Evolutionary conservation across 2,797 vertebrate genomes (phyloP), one percentile per base, ranked within the genome.

Genomic region (Myotis planiceps): DNA sequence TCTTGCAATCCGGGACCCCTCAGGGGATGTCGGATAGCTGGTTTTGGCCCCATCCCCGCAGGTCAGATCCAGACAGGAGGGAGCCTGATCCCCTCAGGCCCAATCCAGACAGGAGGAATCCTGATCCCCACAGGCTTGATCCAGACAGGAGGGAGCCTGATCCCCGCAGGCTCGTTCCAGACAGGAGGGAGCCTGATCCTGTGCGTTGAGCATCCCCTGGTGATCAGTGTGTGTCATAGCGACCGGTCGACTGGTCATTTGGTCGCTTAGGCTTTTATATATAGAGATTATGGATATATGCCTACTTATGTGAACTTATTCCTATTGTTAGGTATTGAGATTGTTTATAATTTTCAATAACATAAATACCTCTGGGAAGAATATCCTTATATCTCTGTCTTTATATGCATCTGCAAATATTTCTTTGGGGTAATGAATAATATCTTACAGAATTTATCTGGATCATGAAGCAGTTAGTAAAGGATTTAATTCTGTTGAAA

Each of bases 401-500:
- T 51, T 75, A 27, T 92, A 51, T 94, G 19, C 6, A 69, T 85
- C 27, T 81, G 25, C 68, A 55, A 15, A 8, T 88, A 69, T 81
- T 80, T 75, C 12, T 76, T 68, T 34, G 29, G 74, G 39, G 32
- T 89, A 39, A 47, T 66, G 10, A 76, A 72, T 71, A 78, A 4
- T 39, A 37, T 29, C 19, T 85, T 76, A 60, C 5, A 93, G 76
- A 69, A 47, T 39, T 88, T 15, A 53, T 49, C 39, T 96, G 21
- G n/a, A 3, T 68, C 21, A 53, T 83, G 21, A 58, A 92, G n/a
- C 66, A 47, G 79, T 88, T 69, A 90, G 18, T 75, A 53, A 78
- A 89, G 8, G 23, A 69, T 42, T 75, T 51, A 87, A 53, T 87
- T 78, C 49, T 85, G 18, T 51, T 93, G 34, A 88, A 76, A 53